phyloP scores from a whole-genome alignment of 2,888 invertebrate genomes.

The Himalopsyche anomala region DNA sequence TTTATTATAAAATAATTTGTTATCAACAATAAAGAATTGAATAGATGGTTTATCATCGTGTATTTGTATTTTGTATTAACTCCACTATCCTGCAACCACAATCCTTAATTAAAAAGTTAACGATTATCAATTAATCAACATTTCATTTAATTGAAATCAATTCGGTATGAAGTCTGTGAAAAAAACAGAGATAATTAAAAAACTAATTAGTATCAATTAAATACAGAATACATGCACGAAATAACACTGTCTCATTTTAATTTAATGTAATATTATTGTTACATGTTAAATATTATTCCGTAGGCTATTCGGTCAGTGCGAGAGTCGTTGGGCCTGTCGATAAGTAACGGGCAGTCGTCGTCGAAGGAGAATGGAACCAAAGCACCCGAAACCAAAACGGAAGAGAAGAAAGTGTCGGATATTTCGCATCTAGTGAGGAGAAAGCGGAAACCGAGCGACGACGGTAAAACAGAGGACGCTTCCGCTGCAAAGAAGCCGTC shows the following conservation, averaged over 20 bases:
- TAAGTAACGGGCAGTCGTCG: conserved; percentile 66
- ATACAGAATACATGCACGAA: not conserved
- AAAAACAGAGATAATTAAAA: too few relatives aligned
- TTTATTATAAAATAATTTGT: too few relatives aligned
- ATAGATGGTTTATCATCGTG: not conserved
- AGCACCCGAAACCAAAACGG: conserved; percentile 66
- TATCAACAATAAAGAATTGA: not conserved
- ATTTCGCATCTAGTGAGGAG: conserved; percentile 89
- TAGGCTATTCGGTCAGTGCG: conserved; percentile 71
- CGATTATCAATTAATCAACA: too few relatives aligned
- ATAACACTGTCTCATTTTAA: not conserved
- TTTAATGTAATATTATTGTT: conserved; percentile 39
- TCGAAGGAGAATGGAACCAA: conserved; percentile 65
- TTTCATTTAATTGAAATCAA: too few relatives aligned
- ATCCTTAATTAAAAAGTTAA: too few relatives aligned
- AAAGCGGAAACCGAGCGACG: conserved; percentile 84
- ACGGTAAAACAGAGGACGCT: conserved; percentile 72
- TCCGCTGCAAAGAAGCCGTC: conserved; percentile 77
- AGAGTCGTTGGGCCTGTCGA: conserved; percentile 67
- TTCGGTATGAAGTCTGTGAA: too few relatives aligned
- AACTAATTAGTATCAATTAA: too few relatives aligned
- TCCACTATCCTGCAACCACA: too few relatives aligned
- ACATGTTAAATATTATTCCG: conserved; percentile 63
- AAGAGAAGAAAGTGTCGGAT: conserved; percentile 81
- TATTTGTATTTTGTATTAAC: conserved; percentile 1